A percentile compares a stretch with the other conserved stretches of the same genome.
Conservation (phyloP, 2,888 invertebrate species). For the Caenorhabditis sinica region DNA sequence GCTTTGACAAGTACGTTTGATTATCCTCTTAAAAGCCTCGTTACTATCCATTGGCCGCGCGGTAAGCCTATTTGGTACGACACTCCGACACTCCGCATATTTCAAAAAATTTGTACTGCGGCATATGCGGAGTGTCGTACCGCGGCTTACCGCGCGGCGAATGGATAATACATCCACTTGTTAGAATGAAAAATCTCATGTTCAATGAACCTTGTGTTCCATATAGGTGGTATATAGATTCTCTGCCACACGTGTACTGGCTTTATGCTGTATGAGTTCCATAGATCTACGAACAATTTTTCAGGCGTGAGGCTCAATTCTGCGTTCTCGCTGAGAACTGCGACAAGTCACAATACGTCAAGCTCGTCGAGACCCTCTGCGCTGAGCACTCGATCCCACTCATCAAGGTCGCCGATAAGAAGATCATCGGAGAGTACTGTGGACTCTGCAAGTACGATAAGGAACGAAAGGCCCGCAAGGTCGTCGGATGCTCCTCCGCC, state of each 20-base stretch:
- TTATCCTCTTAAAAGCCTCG: too few species aligned
- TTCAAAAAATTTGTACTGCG: too few species aligned
- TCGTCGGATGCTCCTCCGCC: constrained; percentile 96
- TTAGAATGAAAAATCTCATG: constrained; percentile 21
- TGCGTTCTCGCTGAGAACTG: constrained; percentile 98
- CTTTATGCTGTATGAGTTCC: constrained; percentile 58
- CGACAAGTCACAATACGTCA: constrained; percentile 97
- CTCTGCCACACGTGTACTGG: constrained; percentile 72
- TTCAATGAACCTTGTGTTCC: constrained; percentile 21
- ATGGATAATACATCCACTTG: constrained; percentile 41
- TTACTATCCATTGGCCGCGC: too few species aligned
- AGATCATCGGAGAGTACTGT: constrained; percentile 99
- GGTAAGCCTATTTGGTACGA: too few species aligned
- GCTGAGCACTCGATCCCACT: constrained; percentile 98
- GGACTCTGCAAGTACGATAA: constrained; percentile 99
- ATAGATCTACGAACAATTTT: constrained; percentile 73
- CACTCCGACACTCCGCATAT: too few species aligned
- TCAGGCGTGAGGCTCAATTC: constrained; percentile 94
- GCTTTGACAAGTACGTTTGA: constrained; percentile 92
- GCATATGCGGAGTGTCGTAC: too few species aligned
- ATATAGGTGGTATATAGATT: constrained; percentile 52
- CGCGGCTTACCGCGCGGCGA: too few species aligned
- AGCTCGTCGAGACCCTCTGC: constrained; percentile 97
- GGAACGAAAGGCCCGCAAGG: constrained; percentile 97
- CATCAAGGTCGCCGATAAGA: constrained; percentile 97